These are phyloP conservation scores for Pelecanus crispus DNA, from an alignment of 2,113 vertebrate genomes.

Conservation along the genomic window DNA sequence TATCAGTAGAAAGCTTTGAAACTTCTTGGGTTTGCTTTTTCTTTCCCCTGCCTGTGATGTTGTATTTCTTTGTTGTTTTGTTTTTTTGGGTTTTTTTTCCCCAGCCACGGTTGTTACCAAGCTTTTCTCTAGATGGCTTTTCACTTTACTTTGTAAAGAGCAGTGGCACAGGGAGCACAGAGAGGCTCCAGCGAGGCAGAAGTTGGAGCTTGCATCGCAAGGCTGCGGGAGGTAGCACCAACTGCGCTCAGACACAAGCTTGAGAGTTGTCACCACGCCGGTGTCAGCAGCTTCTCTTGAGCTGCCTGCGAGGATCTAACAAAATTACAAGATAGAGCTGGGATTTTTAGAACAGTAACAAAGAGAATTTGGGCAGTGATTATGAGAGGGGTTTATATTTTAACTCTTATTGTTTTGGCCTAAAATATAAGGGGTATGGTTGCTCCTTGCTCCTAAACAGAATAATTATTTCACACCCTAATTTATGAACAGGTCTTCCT, in stretches of 20 bases:
- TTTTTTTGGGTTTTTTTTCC: background rate
- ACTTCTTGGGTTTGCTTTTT: background rate
- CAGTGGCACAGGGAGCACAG: background rate
- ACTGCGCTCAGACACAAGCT: background rate
- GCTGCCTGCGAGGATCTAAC: background rate
- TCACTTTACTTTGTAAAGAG: background rate
- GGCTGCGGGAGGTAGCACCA: background rate
- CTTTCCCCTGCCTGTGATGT: background rate
- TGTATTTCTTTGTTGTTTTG: background rate
- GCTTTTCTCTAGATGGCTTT: background rate
- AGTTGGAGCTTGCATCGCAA: background rate
- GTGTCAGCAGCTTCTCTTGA: background rate
- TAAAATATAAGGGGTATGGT: background rate
- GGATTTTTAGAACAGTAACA: background rate
- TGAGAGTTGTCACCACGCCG: rapidly evolving
- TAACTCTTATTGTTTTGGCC: background rate
- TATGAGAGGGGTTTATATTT: background rate
- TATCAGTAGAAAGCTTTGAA: constrained; percentile 10
- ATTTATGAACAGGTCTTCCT: background rate
- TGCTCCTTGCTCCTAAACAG: background rate
- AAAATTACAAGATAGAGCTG: rapidly evolving
- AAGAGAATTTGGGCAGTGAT: background rate
- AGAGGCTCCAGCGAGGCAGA: background rate
- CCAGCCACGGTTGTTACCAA: background rate
- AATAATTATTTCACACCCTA: background rate